Percentiles rank a stretch among this genome's conserved stretches.
phyloP scores from a whole-genome alignment of 2,888 invertebrate species.

The Melikaiella ostensackeni region DNA sequence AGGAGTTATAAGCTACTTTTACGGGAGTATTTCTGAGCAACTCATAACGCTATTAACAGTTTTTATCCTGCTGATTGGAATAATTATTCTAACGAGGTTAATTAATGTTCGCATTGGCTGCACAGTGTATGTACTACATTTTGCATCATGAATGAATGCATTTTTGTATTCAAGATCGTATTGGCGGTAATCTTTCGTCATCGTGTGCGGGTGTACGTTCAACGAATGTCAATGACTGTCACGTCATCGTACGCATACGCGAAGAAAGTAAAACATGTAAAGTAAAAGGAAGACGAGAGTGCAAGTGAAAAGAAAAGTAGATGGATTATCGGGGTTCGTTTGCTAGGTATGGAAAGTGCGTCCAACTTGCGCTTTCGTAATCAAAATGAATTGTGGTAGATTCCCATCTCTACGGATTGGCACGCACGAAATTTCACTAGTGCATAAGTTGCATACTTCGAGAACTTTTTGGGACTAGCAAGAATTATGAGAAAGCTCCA shows the following conservation, averaged over 20 bases:
- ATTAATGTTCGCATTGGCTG: not conserved
- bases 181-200: slow-evolving; percentile 18
- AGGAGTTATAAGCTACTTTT: too few species aligned
- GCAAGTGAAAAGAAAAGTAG: slow-evolving; percentile 36
- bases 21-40: too few species aligned
- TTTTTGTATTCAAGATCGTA: slow-evolving; percentile 6
- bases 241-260: slow-evolving; percentile 10
- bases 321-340: slow-evolving; percentile 48
- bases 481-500: not conserved
- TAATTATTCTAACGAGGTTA: not conserved
- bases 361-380: slow-evolving; percentile 54
- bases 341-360: slow-evolving; percentile 54
- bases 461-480: not conserved
- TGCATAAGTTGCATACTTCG: not conserved
- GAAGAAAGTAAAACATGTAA: slow-evolving; percentile 45
- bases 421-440: slow-evolving; percentile 14
- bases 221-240: slow-evolving; percentile 32
- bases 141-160: slow-evolving; percentile 15
- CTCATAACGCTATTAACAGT: too few species aligned
- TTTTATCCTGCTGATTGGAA: not conserved
- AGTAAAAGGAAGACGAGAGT: slow-evolving; percentile 41
- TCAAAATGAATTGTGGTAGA: slow-evolving; percentile 16
- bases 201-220: slow-evolving; percentile 13
- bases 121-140: not conserved
- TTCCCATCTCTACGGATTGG: not conserved